A percentile compares a stretch with the other conserved stretches of the same genome.
Conservation (phyloP, 2,797 vertebrate species). For the Lagodon rhomboides region DNA sequence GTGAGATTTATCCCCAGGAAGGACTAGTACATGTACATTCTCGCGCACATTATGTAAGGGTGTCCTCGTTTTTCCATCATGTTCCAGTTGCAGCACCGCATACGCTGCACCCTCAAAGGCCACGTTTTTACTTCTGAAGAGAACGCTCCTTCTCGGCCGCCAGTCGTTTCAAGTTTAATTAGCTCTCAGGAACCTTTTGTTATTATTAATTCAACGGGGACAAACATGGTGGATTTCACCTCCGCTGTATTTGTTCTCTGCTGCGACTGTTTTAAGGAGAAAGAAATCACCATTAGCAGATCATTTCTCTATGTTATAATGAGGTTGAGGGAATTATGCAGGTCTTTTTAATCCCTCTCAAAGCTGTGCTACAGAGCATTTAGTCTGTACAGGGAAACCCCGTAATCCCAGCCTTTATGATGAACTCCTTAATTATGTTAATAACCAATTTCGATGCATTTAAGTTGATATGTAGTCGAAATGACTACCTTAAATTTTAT, state of each 20-base stretch:
- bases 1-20: slow-evolving; percentile 64
- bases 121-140: slow-evolving; percentile 14
- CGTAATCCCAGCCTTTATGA: slow-evolving; percentile 15
- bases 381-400: slow-evolving; percentile 10
- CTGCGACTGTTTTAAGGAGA: neutral
- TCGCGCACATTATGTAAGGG: slow-evolving; percentile 70
- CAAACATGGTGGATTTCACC: neutral
- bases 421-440: slow-evolving; percentile 14
- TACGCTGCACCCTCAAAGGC: slow-evolving; percentile 24
- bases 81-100: slow-evolving; percentile 34
- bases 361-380: slow-evolving; percentile 3
- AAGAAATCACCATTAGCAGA: neutral
- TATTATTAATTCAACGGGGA: neutral
- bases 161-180: slow-evolving; percentile 6
- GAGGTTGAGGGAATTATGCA: slow-evolving; percentile 5
- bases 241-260: neutral
- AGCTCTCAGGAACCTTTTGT: neutral
- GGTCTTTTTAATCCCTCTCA: slow-evolving; percentile 32
- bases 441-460: slow-evolving; percentile 25
- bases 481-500: neutral
- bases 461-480: neutral
- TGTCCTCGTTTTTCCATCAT: slow-evolving; percentile 58
- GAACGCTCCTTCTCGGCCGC: slow-evolving; percentile 6
- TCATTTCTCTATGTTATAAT: neutral
- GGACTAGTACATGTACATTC: slow-evolving; percentile 50